Conservation (phyloP, 2,888 invertebrate genomes). For the Clostera curtula region DNA sequence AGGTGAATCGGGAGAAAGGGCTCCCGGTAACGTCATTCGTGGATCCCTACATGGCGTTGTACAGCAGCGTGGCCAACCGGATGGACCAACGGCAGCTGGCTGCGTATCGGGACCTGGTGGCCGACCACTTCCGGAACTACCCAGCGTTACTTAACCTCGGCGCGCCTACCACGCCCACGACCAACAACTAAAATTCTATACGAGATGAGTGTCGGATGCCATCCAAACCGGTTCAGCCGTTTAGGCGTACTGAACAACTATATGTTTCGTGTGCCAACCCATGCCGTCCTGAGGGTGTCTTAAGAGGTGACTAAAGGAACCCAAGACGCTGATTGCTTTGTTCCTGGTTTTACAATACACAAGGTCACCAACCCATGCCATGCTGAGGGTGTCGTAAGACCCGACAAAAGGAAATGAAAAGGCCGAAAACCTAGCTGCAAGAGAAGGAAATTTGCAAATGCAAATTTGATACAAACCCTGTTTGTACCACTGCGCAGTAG, state of each 20-base stretch:
- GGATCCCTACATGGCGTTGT: constrained; percentile 63
- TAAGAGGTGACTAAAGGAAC: no score
- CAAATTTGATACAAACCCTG: no score
- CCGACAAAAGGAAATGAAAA: no score
- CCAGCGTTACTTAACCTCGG: constrained; percentile 47
- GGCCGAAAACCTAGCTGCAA: no score
- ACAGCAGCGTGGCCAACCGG: constrained; percentile 49
- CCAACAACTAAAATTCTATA: constrained; percentile 51
- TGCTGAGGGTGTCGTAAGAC: no score
- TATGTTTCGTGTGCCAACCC: constrained; percentile 12
- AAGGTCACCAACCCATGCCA: no score
- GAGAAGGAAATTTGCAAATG: no score
- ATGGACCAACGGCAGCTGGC: constrained; percentile 61
- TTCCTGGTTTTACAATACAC: no score
- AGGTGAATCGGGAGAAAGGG: no score
- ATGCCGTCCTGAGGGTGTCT: no score
- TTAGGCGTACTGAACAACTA: background rate
- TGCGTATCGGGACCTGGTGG: constrained; percentile 58
- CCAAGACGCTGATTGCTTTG: no score
- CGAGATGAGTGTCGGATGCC: constrained; percentile 16
- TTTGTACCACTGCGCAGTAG: no score
- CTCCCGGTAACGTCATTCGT: constrained; percentile 37
- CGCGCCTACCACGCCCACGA: constrained; percentile 48
- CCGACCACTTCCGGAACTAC: constrained; percentile 50
- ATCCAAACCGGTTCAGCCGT: constrained; percentile 7